These are phyloP conservation scores for Drosophila antonietae DNA, from an alignment of 2,888 invertebrate genomes.

Conservation along the genomic window DNA sequence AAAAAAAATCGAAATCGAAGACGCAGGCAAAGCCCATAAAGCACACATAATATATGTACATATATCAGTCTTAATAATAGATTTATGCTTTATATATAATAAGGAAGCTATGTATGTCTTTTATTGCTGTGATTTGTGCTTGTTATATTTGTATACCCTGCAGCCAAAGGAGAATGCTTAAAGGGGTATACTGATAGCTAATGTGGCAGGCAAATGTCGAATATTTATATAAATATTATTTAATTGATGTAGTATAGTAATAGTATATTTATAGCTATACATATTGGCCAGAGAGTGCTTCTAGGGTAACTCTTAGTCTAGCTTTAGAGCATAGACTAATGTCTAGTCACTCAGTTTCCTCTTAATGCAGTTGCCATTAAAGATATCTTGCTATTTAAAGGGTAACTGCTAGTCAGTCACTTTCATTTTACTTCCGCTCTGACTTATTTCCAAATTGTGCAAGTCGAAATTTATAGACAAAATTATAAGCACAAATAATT, in stretches of 20 bases:
- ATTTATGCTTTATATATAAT: neutral
- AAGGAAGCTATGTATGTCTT: neutral
- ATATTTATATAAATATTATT: neutral
- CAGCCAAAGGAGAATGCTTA: neutral
- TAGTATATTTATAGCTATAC: neutral
- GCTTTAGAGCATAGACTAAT: neutral
- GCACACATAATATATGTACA: neutral
- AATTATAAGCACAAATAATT: neutral
- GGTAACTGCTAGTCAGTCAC: neutral
- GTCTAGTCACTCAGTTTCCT: neutral
- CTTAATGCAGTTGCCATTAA: neutral
- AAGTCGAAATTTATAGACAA: conserved; percentile 1
- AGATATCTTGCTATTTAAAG: neutral
- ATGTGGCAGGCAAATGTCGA: neutral
- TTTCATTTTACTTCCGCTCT: neutral
- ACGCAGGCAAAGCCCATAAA: neutral
- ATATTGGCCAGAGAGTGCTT: neutral
- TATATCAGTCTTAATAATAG: neutral
- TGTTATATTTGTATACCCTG: neutral
- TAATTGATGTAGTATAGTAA: too few species aligned
- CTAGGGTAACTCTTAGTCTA: neutral
- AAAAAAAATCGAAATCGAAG: conserved; percentile 3
- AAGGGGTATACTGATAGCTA: neutral
- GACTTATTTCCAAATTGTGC: neutral
- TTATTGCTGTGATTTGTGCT: conserved; percentile 1